phyloP scores from a whole-genome alignment of 1,140 invertebrate species.

The Brachionus manjavacas region DNA sequence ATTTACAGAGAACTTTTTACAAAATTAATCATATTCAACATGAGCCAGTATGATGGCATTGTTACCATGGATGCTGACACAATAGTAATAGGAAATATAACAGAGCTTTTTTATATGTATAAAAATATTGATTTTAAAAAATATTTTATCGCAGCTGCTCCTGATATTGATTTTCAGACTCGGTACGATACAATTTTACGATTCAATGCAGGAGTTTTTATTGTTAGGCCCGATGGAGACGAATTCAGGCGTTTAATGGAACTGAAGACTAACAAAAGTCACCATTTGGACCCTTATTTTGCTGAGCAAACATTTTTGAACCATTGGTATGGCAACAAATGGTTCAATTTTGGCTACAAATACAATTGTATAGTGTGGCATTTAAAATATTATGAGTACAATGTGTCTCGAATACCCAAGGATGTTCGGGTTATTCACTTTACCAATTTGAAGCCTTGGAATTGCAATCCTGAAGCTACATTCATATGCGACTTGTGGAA shows the following conservation, averaged over 20 bases:
- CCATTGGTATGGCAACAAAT: neutral
- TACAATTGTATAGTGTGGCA: neutral
- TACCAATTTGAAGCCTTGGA: neutral
- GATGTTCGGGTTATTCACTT: neutral
- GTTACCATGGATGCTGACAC: neutral
- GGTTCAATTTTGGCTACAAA: neutral
- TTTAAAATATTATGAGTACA: neutral
- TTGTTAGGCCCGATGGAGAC: neutral
- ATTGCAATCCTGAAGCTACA: neutral
- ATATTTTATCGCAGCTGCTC: neutral
- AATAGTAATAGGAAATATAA: neutral
- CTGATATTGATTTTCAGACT: neutral
- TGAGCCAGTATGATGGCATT: neutral
- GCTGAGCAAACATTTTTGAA: neutral
- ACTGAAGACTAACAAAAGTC: neutral
- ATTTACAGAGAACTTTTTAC: neutral
- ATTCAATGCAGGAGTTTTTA: neutral
- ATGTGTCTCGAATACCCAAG: neutral
- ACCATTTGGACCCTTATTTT: neutral
- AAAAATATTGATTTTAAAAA: neutral
- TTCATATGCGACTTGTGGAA: neutral
- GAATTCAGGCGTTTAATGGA: neutral
- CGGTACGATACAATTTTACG: neutral
- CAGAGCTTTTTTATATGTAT: neutral
- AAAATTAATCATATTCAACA: neutral